Evolutionary conservation across 1,140 invertebrate genomes (phyloP).

Genomic region (Ylistrum balloti): DNA sequence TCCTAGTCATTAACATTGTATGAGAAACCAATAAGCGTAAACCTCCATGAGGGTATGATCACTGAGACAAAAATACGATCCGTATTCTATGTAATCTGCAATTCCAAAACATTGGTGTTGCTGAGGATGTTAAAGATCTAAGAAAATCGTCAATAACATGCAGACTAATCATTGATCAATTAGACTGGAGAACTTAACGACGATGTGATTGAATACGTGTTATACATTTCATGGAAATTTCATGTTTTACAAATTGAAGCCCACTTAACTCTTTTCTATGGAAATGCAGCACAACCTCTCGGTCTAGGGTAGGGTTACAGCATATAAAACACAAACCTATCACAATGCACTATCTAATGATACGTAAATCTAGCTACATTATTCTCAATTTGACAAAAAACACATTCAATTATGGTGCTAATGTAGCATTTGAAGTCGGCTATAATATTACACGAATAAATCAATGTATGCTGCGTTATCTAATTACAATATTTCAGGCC

Average conservation of each 20-base stretch:
- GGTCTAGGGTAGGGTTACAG: not conserved
- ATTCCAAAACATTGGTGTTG: too few relatives aligned
- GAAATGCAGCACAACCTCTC: not conserved
- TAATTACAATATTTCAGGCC: constrained; percentile 29
- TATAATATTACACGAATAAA: constrained; percentile 7
- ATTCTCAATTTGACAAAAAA: constrained; percentile 36
- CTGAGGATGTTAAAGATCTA: too few relatives aligned
- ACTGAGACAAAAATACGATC: too few relatives aligned
- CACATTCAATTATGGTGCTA: constrained; percentile 20
- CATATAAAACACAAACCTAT: constrained; percentile 25
- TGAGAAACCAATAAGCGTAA: too few relatives aligned
- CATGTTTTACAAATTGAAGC: not conserved
- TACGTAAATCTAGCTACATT: constrained; percentile 14
- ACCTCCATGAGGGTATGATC: too few relatives aligned
- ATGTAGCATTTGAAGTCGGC: constrained; percentile 15
- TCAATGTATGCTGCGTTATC: not conserved
- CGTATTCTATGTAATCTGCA: too few relatives aligned
- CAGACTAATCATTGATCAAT: not conserved
- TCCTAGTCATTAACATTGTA: too few relatives aligned
- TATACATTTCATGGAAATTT: not conserved
- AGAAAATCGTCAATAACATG: not conserved
- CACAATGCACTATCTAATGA: not conserved
- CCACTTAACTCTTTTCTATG: not conserved
- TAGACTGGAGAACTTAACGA: not conserved
- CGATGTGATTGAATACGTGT: not conserved